Evolutionary conservation across 2,888 invertebrate species (phyloP), one percentile per base, ranked within the genome.

Genomic region (Caradrina clavipalpis): DNA sequence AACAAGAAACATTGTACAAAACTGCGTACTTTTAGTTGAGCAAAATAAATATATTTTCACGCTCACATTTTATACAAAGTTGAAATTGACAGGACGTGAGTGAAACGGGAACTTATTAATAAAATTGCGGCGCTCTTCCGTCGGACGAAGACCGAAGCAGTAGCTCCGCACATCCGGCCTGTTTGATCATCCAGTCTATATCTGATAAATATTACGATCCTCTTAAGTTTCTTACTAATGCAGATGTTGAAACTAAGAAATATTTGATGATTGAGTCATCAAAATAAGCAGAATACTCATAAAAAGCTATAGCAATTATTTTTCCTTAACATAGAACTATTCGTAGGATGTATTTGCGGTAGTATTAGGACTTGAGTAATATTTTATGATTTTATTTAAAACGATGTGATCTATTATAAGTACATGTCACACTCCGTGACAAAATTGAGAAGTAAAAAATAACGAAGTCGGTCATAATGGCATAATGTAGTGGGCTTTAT

Each of bases 61-160:
- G 55, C 47, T 39, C 21, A 22, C 17, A 53, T 72, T 75, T 47
- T 59, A 78, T 39, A 51, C 54, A 57, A 72, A 78, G 83, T 87
- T 90, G 78, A 88, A 91, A 93, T 90, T 91, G 89, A 90, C 94
- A 93, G 94, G 94, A 94, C 92, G 93, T 86, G 87, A 90, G 87
- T 91, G 90, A 92, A 93, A 94, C 94, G 93, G 94, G 94, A 94
- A 94, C 94, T 93, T 93, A 93, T 94, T 94, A 94, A 94, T 95
- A 93, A 93, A 94, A 94, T 93, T 88, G 92, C 92, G 90, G 89
- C 90, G 91, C 89, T 91, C 92, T 94, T 94, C 94, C 95, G 93
- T 88, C 88, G 88, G 87, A 85, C 90, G 90, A 90, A 89, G 90
- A 89, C 85, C 88, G 87, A 88, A 89, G 88, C 89, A 89, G 86